A percentile compares a stretch with the other conserved stretches of the same genome.
Conservation (phyloP, 2,888 invertebrate species). For the Hypena proboscidalis region DNA sequence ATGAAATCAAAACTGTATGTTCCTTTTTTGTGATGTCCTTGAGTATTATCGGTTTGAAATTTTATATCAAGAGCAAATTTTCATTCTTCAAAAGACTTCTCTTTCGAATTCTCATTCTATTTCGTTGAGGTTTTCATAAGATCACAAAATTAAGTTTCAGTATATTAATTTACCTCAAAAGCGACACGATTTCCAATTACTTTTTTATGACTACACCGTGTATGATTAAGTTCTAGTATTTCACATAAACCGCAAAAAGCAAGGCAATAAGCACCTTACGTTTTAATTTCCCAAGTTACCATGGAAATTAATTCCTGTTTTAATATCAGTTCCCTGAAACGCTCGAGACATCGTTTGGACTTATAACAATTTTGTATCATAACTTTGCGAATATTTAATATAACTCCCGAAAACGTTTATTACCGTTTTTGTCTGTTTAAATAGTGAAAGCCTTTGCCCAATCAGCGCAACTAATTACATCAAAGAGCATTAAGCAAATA, state of each 20-base stretch:
- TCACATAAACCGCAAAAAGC: neutral
- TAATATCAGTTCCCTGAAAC: constrained; percentile 15
- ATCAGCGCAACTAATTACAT: constrained; percentile 28
- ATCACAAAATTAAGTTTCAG: too few relatives aligned
- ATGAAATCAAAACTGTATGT: neutral
- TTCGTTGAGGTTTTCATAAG: too few relatives aligned
- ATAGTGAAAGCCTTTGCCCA: constrained; percentile 24
- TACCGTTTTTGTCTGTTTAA: neutral
- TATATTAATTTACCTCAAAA: too few relatives aligned
- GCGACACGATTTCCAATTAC: too few relatives aligned
- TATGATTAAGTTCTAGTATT: neutral
- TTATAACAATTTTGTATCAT: constrained; percentile 21
- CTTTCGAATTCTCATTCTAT: too few relatives aligned
- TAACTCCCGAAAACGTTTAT: neutral
- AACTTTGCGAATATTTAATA: constrained; percentile 12
- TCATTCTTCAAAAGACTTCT: too few relatives aligned
- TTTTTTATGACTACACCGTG: too few relatives aligned
- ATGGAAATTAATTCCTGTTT: constrained; percentile 25
- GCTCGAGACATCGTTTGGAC: constrained; percentile 9
- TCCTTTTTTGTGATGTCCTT: neutral
- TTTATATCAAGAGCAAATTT: too few relatives aligned
- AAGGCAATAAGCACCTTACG: constrained; percentile 10
- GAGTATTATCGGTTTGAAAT: neutral
- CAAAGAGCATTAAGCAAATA: constrained; percentile 28
- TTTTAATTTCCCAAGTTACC: constrained; percentile 10